Conservation (phyloP, 2,797 vertebrate genomes). For the Cossypha heuglini region DNA sequence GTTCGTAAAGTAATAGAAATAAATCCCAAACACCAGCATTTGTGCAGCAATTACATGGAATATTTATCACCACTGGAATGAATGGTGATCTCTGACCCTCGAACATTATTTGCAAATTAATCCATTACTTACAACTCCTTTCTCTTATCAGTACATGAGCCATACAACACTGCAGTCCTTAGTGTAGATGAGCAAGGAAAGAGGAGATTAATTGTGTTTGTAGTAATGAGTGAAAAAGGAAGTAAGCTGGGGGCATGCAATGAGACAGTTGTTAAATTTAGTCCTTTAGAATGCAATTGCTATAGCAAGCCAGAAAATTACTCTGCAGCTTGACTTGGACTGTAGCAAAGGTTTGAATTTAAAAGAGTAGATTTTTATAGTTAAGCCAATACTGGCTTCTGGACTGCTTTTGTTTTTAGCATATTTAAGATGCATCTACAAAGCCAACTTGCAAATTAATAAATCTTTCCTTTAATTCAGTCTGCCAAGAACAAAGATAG, state of each 20-base stretch:
- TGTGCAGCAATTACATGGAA: constrained; percentile 29
- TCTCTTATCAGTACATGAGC: not conserved
- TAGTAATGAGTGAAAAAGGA: constrained; percentile 20
- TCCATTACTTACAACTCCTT: constrained; percentile 48
- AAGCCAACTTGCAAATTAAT: constrained; percentile 54
- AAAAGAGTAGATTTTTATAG: constrained; percentile 14
- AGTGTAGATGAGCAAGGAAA: constrained; percentile 2
- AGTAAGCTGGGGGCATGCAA: not conserved
- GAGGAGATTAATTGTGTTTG: not conserved
- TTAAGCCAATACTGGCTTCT: constrained; percentile 12
- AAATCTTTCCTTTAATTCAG: constrained; percentile 48
- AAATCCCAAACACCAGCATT: constrained; percentile 36
- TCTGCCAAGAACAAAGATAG: constrained; percentile 52
- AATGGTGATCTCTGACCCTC: constrained; percentile 29
- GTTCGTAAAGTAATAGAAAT: constrained; percentile 1
- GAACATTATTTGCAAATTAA: constrained; percentile 6
- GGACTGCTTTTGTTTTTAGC: not conserved
- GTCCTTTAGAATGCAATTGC: not conserved
- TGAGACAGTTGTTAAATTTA: not conserved
- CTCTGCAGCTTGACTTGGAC: constrained; percentile 4
- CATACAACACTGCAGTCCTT: not conserved
- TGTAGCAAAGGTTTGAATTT: not conserved
- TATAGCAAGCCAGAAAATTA: not conserved
- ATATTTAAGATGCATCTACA: constrained; percentile 29
- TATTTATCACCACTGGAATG: constrained; percentile 19